These are phyloP conservation scores for Philopotamus ludificatus DNA, from an alignment of 1,140 invertebrate genomes.

Conservation along the genomic window DNA sequence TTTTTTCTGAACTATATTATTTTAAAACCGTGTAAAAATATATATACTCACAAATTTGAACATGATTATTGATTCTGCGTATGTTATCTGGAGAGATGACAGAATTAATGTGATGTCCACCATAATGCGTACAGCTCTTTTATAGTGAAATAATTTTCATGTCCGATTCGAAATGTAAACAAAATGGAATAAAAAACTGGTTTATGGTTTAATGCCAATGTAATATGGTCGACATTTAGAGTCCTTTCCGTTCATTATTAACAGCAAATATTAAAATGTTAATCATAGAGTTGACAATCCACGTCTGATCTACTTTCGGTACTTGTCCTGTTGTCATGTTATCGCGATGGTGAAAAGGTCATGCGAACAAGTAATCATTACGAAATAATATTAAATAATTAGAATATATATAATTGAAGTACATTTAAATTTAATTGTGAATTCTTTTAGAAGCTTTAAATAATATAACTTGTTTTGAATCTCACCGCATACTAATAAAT, in stretches of 20 bases:
- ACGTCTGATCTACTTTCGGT: too few species aligned
- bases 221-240: neutral
- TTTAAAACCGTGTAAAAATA: neutral
- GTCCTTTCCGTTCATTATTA: neutral
- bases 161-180: slow-evolving; percentile 2
- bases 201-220: neutral
- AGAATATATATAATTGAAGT: too few species aligned
- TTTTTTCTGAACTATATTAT: too few species aligned
- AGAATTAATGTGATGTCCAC: slow-evolving; percentile 32
- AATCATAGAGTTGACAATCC: too few species aligned
- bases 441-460: too few species aligned
- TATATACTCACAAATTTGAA: slow-evolving; percentile 43
- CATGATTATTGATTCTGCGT: slow-evolving; percentile 36
- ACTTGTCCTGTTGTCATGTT: too few species aligned
- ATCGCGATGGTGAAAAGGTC: too few species aligned
- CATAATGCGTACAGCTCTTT: slow-evolving; percentile 7
- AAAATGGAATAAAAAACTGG: slow-evolving; percentile 20
- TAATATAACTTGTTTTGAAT: too few species aligned
- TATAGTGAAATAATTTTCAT: slow-evolving; percentile 26
- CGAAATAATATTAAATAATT: too few species aligned
- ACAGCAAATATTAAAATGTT: neutral
- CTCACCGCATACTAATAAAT: too few species aligned
- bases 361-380: too few species aligned
- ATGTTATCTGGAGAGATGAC: slow-evolving; percentile 22
- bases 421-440: too few species aligned